Conservation (phyloP, 2,888 invertebrate genomes). For the Cheilosia soror region DNA sequence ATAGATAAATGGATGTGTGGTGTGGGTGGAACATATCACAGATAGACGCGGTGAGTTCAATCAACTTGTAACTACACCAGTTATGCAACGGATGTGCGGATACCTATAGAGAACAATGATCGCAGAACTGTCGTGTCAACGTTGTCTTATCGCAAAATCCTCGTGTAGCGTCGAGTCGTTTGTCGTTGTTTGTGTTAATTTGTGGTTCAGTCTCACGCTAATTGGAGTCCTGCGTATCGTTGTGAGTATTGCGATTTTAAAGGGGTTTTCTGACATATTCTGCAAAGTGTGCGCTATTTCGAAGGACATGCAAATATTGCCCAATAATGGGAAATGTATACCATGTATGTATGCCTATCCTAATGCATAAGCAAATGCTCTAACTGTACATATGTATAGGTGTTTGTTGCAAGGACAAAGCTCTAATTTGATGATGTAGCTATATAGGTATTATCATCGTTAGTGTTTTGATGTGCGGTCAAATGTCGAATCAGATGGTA, state of each 20-base stretch:
- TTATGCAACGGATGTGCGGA: conserved; percentile 26
- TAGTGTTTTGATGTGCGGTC: too few relatives aligned
- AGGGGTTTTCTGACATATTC: neutral
- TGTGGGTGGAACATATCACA: neutral
- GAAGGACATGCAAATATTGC: too few relatives aligned
- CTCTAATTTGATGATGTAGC: too few relatives aligned
- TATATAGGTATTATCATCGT: too few relatives aligned
- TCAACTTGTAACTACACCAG: conserved; percentile 36
- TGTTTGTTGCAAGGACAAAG: too few relatives aligned
- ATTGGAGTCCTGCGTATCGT: conserved; percentile 17
- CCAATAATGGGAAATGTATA: too few relatives aligned
- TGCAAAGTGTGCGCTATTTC: too few relatives aligned
- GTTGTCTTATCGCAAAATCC: conserved; percentile 48
- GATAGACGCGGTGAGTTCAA: conserved; percentile 28
- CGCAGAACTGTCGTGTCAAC: conserved; percentile 37
- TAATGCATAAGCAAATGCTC: too few relatives aligned
- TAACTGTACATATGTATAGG: too few relatives aligned
- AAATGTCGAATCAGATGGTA: too few relatives aligned
- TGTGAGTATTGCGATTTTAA: neutral
- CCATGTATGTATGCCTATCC: too few relatives aligned
- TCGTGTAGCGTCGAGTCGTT: neutral
- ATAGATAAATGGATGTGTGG: conserved; percentile 7
- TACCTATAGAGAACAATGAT: conserved; percentile 27
- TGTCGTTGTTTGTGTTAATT: conserved; percentile 40
- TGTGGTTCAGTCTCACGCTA: conserved; percentile 34